Base-by-base conservation (phyloP, 2,113 vertebrate species). In the Chaetura pelagica region DNA sequence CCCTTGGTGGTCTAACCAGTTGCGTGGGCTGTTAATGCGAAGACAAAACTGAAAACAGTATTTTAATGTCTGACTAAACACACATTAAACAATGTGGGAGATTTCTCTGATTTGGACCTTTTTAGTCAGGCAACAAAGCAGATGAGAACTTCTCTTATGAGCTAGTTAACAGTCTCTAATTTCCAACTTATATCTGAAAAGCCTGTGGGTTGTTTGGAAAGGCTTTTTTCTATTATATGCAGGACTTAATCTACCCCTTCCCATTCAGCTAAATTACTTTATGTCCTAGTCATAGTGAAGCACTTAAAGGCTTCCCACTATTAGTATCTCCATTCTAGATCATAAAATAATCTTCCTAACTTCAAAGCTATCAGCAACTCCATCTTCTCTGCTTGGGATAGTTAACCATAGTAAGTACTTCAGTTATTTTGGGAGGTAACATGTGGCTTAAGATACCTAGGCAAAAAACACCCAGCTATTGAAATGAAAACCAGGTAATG, bases 111-210 rank as follows among this genome's bases (percentile, higher is more conserved):
- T 52, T 85, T n/a, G 82, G 51, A 72, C 4, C 3, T 4, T 49
- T 51, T 88, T 49, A 63, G 42, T 34, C 42, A 40, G 19, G 27
- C 12, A 86, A 46, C 19, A 35, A 85, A 34, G 30, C 52, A 88
- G 24, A 71, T 3, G 4, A 85, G 30, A 72, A 35, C 7, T 63
- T 59, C 42, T 73, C 64, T 85, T 59, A 8, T 15, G 79, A 63
- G n/a, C 26, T 71, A n/a, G 49, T 83, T 72, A 59, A 29, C 19
- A 84, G 46, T 29, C 7, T 44, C 46, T 66, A 27, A 30, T 62
- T 89, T 74, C 68, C 55, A 57, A 9, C n/a, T 61, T 40, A n/a
- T 61, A 14, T 32, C 58, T 48, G 77, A 77, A 77, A 89, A 95
- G 30, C 55, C 16, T 54, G 30, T 66, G 48, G 38, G 16, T 46